These are phyloP conservation scores for Rugalucina vietnamica DNA, from an alignment of 2,888 invertebrate genomes.

Conservation along the genomic window DNA sequence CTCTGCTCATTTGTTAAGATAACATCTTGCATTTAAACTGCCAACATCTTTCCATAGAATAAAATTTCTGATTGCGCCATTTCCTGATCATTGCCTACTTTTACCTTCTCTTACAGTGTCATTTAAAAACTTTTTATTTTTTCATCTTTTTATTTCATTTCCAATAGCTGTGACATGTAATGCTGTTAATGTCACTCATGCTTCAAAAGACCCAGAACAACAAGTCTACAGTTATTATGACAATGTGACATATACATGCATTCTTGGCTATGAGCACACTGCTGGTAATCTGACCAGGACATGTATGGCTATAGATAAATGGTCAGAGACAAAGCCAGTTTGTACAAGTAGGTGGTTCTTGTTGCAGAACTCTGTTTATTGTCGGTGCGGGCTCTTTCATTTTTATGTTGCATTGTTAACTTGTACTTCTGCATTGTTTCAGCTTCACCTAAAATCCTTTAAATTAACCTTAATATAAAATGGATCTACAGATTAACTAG, in stretches of 20 bases:
- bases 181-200: not conserved
- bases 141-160: too few relatives aligned
- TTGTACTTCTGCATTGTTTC: not conserved
- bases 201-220: not conserved
- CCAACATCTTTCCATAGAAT: too few relatives aligned
- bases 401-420: not conserved
- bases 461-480: too few relatives aligned
- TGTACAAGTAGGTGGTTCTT: slow-evolving; percentile 36
- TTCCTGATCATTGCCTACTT: too few relatives aligned
- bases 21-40: too few relatives aligned
- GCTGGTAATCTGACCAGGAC: slow-evolving; percentile 27
- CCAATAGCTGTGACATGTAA: slow-evolving; percentile 21
- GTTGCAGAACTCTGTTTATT: not conserved
- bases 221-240: slow-evolving; percentile 17
- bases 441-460: too few relatives aligned
- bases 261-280: slow-evolving; percentile 28
- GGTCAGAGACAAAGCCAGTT: slow-evolving; percentile 21
- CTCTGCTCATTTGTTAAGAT: too few relatives aligned
- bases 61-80: too few relatives aligned
- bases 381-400: not conserved
- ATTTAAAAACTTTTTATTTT: too few relatives aligned
- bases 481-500: too few relatives aligned
- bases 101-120: too few relatives aligned
- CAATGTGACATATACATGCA: slow-evolving; percentile 28
- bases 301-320: slow-evolving; percentile 25